Evolutionary conservation across 2,888 invertebrate genomes (phyloP).

Genomic region (Teleiodes luculella): DNA sequence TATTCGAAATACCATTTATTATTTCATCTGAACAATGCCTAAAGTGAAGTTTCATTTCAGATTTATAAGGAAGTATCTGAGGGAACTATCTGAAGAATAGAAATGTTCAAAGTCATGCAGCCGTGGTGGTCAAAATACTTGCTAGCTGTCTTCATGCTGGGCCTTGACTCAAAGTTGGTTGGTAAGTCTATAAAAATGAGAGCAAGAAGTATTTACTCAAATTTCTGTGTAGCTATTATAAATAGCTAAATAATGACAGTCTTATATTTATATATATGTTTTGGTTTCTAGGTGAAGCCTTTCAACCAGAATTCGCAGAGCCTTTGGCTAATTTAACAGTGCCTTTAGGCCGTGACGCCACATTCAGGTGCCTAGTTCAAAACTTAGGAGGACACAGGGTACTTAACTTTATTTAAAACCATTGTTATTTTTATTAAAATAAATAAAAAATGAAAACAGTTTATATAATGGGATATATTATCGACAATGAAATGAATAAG

Average conservation of each 20-base stretch:
- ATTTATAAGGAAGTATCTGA: no score
- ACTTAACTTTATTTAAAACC: slow-evolving; percentile 53
- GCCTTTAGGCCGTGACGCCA: slow-evolving; percentile 90
- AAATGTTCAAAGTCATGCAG: slow-evolving; percentile 52
- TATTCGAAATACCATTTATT: no score
- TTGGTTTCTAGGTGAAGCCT: slow-evolving; percentile 80
- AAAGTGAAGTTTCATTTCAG: no score
- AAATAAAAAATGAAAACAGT: no score
- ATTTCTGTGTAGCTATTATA: no score
- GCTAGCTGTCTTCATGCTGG: slow-evolving; percentile 61
- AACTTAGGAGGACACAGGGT: slow-evolving; percentile 94
- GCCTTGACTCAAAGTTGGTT: slow-evolving; percentile 64
- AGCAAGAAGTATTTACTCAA: no score
- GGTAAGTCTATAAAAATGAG: slow-evolving; percentile 41
- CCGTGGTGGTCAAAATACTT: slow-evolving; percentile 60
- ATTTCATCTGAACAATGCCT: no score
- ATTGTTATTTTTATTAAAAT: no score
- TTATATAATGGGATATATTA: no score
- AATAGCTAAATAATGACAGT: no score
- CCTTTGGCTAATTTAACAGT: slow-evolving; percentile 91
- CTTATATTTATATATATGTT: not conserved
- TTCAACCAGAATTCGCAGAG: slow-evolving; percentile 91
- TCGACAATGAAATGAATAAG: no score
- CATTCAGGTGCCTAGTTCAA: slow-evolving; percentile 90
- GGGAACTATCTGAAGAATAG: slow-evolving; percentile 15